phyloP scores from a whole-genome alignment of 2,888 invertebrate species.

The Hylaea fasciaria region DNA sequence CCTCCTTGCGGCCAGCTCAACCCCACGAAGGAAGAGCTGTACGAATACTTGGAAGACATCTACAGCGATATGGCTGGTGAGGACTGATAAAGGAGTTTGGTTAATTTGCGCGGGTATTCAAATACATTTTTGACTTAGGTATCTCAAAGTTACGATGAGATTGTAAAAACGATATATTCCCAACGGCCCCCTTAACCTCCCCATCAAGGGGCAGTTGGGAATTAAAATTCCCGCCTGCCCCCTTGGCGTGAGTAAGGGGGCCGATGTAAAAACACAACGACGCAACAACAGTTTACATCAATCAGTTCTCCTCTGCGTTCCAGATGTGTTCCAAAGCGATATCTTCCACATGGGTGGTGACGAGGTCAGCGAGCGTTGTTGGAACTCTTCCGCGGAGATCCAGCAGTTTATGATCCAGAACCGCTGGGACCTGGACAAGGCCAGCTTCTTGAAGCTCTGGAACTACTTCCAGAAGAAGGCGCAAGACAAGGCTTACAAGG shows the following conservation, averaged over 20 bases:
- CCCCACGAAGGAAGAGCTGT: constrained; percentile 88
- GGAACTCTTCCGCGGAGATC: constrained; percentile 89
- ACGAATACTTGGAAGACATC: constrained; percentile 88
- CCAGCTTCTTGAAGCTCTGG: constrained; percentile 89
- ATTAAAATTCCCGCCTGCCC: no score
- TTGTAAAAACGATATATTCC: no score
- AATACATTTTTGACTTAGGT: no score
- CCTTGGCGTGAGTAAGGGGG: no score
- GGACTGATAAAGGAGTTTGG: not conserved
- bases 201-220: no score
- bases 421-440: constrained; percentile 85
- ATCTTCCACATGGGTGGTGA: constrained; percentile 96
- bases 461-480: constrained; percentile 90
- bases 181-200: no score
- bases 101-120: no score
- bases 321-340: constrained; percentile 87
- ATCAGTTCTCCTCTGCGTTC: constrained; percentile 25
- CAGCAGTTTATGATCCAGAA: constrained; percentile 88
- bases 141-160: no score
- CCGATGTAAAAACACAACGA: no score
- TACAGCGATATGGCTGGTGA: constrained; percentile 89
- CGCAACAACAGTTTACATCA: not conserved
- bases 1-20: constrained; percentile 95
- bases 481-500: constrained; percentile 83
- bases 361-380: constrained; percentile 89